These are phyloP conservation scores for Drymonia ruficornis DNA, from an alignment of 2,888 invertebrate species.

Conservation along the genomic window DNA sequence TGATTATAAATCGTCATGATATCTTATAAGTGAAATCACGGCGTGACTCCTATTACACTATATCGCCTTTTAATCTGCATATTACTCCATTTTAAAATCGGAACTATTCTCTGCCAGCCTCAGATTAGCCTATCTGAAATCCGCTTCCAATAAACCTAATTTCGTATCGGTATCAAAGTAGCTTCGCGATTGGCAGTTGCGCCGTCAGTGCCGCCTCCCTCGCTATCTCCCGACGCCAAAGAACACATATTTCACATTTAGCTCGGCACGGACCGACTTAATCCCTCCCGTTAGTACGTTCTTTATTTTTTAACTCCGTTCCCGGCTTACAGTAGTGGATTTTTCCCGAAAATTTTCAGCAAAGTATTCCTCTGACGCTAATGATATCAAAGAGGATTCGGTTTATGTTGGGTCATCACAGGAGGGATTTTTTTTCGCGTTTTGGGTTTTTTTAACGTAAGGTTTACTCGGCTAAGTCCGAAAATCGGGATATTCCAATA, in stretches of 20 bases:
- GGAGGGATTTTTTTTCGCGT: not conserved
- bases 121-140: constrained; percentile 26
- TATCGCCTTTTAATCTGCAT: not conserved
- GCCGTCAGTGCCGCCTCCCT: constrained; percentile 10
- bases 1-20: too few relatives aligned
- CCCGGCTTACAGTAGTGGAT: constrained; percentile 4
- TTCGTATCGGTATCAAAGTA: constrained; percentile 20
- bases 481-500: too few relatives aligned
- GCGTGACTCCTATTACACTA: too few relatives aligned
- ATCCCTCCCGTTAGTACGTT: constrained; percentile 24
- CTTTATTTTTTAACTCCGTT: constrained; percentile 6
- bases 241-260: constrained; percentile 40
- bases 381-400: not conserved
- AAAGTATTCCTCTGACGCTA: not conserved
- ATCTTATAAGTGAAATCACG: too few relatives aligned
- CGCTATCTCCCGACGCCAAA: constrained; percentile 17
- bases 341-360: not conserved
- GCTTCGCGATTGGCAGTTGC: constrained; percentile 21
- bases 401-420: not conserved
- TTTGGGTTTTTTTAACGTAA: not conserved
- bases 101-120: not conserved
- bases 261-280: constrained; percentile 24
- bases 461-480: too few relatives aligned
- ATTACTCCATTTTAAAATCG: not conserved
- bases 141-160: constrained; percentile 18